A percentile compares a stretch with the other conserved stretches of the same genome.
Evolutionary conservation across 1,140 invertebrate species (phyloP).

Genomic region (Tenebrio molitor): DNA sequence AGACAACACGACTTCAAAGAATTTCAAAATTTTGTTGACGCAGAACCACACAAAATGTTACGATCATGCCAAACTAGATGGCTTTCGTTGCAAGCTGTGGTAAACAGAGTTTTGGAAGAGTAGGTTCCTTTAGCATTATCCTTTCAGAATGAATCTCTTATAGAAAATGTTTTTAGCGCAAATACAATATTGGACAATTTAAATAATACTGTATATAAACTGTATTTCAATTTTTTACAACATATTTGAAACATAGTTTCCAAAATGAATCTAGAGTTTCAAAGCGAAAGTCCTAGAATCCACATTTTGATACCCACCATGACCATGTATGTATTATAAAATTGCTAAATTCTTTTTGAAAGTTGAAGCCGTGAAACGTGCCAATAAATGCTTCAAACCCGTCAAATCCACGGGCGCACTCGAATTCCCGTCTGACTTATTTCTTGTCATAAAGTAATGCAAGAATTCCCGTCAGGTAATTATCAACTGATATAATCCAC

Average conservation of each 20-base stretch:
- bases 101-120: constrained; percentile 1
- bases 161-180: neutral
- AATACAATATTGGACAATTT: neutral
- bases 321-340: neutral
- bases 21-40: constrained; percentile 20
- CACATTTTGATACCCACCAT: neutral
- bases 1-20: constrained; percentile 5
- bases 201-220: neutral
- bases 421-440: too few species aligned
- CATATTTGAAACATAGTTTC: neutral
- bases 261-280: constrained; percentile 20
- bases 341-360: neutral
- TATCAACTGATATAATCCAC: too few species aligned
- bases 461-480: too few species aligned
- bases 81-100: neutral
- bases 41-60: constrained; percentile 8
- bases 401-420: too few species aligned
- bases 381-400: neutral
- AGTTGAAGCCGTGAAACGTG: neutral
- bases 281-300: constrained; percentile 6
- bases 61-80: neutral
- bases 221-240: constrained; percentile 13
- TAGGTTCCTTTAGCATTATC: neutral
- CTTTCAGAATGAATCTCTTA: neutral
- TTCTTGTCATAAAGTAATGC: too few species aligned